A percentile compares a stretch with the other conserved stretches of the same genome.
phyloP scores from a whole-genome alignment of 2,888 invertebrate genomes.

The Halictus quadricinctus region DNA sequence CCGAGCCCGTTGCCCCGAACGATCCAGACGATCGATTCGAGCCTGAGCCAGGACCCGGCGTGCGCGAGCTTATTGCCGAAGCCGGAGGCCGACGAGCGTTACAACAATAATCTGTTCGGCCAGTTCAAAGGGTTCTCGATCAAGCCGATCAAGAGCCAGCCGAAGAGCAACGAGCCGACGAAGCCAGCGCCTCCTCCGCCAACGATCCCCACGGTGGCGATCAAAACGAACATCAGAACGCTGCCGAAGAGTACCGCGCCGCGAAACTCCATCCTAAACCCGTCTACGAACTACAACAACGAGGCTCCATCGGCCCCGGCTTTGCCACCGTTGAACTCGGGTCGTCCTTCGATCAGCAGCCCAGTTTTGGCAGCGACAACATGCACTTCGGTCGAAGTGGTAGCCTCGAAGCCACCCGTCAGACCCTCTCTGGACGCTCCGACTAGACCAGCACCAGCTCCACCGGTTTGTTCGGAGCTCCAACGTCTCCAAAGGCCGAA shows the following conservation, averaged over 20 bases:
- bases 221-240: constrained; percentile 77
- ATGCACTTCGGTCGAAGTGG: constrained; percentile 89
- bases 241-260: constrained; percentile 71
- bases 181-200: constrained; percentile 87
- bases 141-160: constrained; percentile 85
- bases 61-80: constrained; percentile 80
- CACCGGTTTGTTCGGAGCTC: constrained; percentile 75
- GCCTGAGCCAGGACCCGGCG: constrained; percentile 79
- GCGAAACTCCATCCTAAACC: constrained; percentile 57
- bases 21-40: constrained; percentile 80
- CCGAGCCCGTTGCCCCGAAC: constrained; percentile 75
- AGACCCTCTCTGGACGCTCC: constrained; percentile 86
- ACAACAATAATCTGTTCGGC: constrained; percentile 89
- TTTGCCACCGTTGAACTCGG: constrained; percentile 87
- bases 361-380: constrained; percentile 93
- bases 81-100: constrained; percentile 80
- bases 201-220: constrained; percentile 83
- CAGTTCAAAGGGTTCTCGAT: constrained; percentile 94
- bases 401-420: constrained; percentile 84
- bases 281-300: constrained; percentile 36
- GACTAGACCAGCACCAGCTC: constrained; percentile 85
- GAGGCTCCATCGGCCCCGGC: constrained; percentile 82
- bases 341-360: constrained; percentile 90
- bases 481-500: constrained; percentile 72
- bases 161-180: constrained; percentile 82